Evolutionary conservation across 1,140 invertebrate genomes (phyloP).

Genomic region (Meteorus sp.): DNA sequence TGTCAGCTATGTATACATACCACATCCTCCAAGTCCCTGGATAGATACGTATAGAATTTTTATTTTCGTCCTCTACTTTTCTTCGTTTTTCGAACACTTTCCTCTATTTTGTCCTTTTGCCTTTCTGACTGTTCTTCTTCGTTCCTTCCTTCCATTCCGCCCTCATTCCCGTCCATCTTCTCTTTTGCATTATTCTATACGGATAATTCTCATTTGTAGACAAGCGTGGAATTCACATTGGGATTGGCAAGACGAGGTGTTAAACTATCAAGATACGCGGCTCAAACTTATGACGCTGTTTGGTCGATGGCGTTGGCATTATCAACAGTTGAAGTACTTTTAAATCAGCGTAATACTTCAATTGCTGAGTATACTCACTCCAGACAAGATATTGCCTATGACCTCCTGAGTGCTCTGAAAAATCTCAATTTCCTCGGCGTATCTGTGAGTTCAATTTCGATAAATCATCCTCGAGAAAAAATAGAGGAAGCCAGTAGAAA

Average conservation of each 20-base stretch:
- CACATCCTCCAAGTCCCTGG: no score
- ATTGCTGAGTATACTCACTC: constrained; percentile 73
- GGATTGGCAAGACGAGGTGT: constrained; percentile 61
- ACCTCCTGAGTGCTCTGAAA: constrained; percentile 70
- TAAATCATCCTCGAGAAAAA: constrained; percentile 9
- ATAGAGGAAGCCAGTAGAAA: no score
- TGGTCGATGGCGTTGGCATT: constrained; percentile 83
- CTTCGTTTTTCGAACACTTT: no score
- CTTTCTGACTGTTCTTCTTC: no score
- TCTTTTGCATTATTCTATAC: not conserved
- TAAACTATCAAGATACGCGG: constrained; percentile 69
- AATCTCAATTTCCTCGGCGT: constrained; percentile 79
- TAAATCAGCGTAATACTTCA: constrained; percentile 49
- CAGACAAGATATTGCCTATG: constrained; percentile 67
- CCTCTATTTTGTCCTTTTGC: no score
- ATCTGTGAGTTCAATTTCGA: constrained; percentile 67
- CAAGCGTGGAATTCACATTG: constrained; percentile 68
- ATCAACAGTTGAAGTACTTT: constrained; percentile 56
- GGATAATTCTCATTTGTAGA: constrained; percentile 56
- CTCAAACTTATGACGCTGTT: constrained; percentile 84
- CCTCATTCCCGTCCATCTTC: not conserved
- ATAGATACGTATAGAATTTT: no score
- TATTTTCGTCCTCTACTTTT: no score
- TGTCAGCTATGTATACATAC: no score
- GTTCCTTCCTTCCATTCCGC: not conserved